Base-by-base conservation (phyloP, 2,888 invertebrate genomes). In the Cerceris rybyensis region DNA sequence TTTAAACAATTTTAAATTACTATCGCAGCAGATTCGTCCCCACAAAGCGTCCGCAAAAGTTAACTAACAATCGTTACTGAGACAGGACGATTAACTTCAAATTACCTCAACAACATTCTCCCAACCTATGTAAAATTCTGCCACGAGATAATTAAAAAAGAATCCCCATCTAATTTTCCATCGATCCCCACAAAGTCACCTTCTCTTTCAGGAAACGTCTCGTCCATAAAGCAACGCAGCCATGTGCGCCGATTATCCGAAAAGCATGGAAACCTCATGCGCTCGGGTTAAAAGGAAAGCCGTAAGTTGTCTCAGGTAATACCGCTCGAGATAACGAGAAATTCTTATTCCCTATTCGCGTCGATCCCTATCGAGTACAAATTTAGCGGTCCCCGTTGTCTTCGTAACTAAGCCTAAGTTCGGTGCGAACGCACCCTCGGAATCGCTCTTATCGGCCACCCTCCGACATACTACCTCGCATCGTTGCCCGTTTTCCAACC, bases 371-470 rank as follows among this genome's bases (percentile, higher is more conserved):
- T 80, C 80, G 16, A 41, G 54, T 7, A 7, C 13, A 61, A 80
- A 80, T 80, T 80, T 80, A 80, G 70, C 70, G 80, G 41, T 49
- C 55, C 66, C 60, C 76, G 72, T 78, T 69, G 52, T 81, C 78
- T 63, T 65, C 82, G 75, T 55, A 64, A 82, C 49, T 68, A 70
- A 82, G 85, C 78, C 73, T 75, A 80, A 78, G 78, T 78, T 77
- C 57, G 70, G 64, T 78, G 80, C 74, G 82, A 80, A 85, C 82
- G 82, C 82, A 82, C 82, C 80, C 85, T 75, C 75, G 73, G 81
- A 80, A 84, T 81, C 82, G 84, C 84, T 86, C 87, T 88, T 88
- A 87, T 88, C 89, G 84, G 86, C 80, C 82, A 75, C 82, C 78
- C 80, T 74, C 70, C 42, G 69, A 67, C 69, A 65, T 43, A 50